These are phyloP conservation scores for Elmis aenea DNA, from an alignment of 2,888 invertebrate species.

Conservation along the genomic window DNA sequence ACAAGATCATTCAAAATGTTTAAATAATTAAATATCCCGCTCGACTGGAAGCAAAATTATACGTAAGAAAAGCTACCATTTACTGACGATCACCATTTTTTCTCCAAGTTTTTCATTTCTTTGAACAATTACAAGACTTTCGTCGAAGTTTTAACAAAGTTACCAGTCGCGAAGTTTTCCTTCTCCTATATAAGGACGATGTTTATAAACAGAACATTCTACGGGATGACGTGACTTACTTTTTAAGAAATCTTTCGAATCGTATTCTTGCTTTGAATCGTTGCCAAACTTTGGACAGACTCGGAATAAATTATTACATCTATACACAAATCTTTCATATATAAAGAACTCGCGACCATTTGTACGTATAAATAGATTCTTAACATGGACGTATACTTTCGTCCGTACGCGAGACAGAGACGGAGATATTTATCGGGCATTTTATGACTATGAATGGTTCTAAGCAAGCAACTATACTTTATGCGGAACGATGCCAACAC, in stretches of 20 bases:
- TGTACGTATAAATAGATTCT: slow-evolving; percentile 19
- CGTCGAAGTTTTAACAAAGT: no score
- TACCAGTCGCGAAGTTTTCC: no score
- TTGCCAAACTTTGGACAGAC: slow-evolving; percentile 23
- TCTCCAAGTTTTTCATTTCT: no score
- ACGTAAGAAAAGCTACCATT: no score
- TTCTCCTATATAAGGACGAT: no score
- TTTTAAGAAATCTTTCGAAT: slow-evolving; percentile 16
- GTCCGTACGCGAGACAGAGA: slow-evolving; percentile 15
- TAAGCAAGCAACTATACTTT: slow-evolving; percentile 17
- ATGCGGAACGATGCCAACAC: slow-evolving; percentile 21
- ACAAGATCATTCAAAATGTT: no score
- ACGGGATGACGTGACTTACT: slow-evolving; percentile 14
- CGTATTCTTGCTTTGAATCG: slow-evolving; percentile 21
- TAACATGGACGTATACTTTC: slow-evolving; percentile 16
- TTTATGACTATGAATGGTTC: slow-evolving; percentile 16
- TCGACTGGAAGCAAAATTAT: no score
- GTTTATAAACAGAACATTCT: no score
- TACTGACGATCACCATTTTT: no score
- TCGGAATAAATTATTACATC: slow-evolving; percentile 24
- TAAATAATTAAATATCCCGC: no score
- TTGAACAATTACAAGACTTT: no score
- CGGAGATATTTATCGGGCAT: slow-evolving; percentile 10
- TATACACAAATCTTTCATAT: slow-evolving; percentile 25
- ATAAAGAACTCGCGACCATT: slow-evolving; percentile 21